Evolutionary conservation across 1,140 invertebrate species (phyloP).

Genomic region (Lucilia sericata): DNA sequence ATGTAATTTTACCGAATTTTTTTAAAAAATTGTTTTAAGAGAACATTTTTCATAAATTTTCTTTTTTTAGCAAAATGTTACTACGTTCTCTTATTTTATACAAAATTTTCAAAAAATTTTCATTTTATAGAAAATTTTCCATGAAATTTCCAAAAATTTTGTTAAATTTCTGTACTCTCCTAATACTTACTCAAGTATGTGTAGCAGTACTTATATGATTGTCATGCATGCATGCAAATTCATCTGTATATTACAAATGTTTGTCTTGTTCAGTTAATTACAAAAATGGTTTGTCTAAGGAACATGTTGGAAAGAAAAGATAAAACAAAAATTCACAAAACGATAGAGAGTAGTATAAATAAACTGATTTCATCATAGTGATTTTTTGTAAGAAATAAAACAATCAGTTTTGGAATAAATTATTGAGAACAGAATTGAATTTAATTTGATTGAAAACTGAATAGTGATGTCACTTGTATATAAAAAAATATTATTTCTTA

Average conservation of each 20-base stretch:
- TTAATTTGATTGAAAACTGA: background rate
- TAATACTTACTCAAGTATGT: background rate
- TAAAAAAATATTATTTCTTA: too few relatives aligned
- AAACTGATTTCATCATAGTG: background rate
- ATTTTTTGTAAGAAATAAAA: background rate
- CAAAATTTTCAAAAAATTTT: too few relatives aligned
- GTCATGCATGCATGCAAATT: constrained; percentile 9
- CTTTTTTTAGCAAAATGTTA: too few relatives aligned
- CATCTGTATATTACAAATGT: background rate
- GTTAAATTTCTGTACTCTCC: background rate
- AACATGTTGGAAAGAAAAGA: background rate
- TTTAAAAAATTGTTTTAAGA: too few relatives aligned
- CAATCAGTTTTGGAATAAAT: background rate
- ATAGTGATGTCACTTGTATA: too few relatives aligned
- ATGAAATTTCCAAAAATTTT: too few relatives aligned
- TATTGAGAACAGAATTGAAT: background rate
- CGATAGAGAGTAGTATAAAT: background rate
- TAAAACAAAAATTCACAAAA: constrained; percentile 1
- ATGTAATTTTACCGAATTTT: too few relatives aligned
- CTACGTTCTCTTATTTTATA: too few relatives aligned
- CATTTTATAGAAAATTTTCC: too few relatives aligned
- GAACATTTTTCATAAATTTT: too few relatives aligned
- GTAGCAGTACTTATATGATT: background rate
- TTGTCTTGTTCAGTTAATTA: constrained; percentile 27
- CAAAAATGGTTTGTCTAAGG: constrained; percentile 18